A percentile compares a stretch with the other conserved stretches of the same genome.
phyloP scores from a whole-genome alignment of 2,888 invertebrate species.

The Noctua comes region DNA sequence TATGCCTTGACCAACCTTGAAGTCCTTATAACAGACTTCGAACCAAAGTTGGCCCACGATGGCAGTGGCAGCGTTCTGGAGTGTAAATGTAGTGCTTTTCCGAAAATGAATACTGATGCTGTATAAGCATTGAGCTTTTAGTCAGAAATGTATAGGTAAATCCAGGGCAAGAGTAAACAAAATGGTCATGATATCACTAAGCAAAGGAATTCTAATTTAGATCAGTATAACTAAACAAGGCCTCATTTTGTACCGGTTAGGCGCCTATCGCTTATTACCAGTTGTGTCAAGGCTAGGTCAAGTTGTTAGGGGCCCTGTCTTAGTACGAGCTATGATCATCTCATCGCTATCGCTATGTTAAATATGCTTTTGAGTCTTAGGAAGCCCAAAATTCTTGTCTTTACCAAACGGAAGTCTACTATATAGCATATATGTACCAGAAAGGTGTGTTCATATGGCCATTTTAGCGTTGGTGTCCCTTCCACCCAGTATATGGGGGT shows the following conservation, averaged over 20 bases:
- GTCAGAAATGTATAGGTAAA: no score
- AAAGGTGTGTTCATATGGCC: not conserved
- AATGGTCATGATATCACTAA: not conserved
- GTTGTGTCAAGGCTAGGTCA: slow-evolving; percentile 24
- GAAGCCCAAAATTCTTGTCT: no score
- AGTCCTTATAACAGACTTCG: not conserved
- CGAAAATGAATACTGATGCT: no score
- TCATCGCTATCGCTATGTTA: not conserved
- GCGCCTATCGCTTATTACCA: not conserved
- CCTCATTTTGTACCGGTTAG: not conserved
- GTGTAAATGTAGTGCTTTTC: not conserved
- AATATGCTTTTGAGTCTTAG: not conserved
- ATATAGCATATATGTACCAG: no score
- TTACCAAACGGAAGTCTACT: no score
- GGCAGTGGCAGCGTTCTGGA: not conserved
- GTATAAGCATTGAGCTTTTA: not conserved
- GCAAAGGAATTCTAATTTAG: slow-evolving; percentile 2
- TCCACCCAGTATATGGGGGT: not conserved
- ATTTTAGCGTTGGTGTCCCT: no score
- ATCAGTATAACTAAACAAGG: slow-evolving; percentile 12
- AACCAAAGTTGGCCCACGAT: not conserved
- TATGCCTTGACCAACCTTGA: not conserved
- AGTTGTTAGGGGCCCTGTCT: not conserved
- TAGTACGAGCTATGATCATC: not conserved
- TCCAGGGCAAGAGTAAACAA: not conserved